Evolutionary conservation across 92 coral and sea anemone species (phyloP).

Genomic region (Montipora capitata): DNA sequence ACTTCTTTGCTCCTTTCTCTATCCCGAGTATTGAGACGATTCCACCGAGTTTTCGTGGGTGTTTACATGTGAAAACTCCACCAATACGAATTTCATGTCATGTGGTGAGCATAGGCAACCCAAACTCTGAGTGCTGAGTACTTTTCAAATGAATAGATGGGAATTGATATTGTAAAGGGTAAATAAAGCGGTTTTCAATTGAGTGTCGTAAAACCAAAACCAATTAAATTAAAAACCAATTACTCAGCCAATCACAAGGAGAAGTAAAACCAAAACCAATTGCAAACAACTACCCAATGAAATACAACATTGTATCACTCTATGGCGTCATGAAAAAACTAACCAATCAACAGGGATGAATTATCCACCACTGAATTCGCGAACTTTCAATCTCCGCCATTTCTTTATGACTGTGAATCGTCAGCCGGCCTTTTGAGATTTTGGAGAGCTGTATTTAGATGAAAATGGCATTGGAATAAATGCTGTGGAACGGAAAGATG

Average conservation of each 20-base stretch:
- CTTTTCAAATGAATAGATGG: too few relatives aligned
- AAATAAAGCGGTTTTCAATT: too few relatives aligned
- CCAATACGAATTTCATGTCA: too few relatives aligned
- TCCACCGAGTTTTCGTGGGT: too few relatives aligned
- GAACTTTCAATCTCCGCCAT: not conserved
- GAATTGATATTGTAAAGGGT: too few relatives aligned
- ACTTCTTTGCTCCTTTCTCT: too few relatives aligned
- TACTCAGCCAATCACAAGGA: not conserved
- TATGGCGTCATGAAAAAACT: not conserved
- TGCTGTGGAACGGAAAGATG: not conserved
- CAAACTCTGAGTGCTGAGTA: too few relatives aligned
- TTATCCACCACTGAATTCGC: not conserved
- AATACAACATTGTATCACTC: not conserved
- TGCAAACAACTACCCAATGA: not conserved
- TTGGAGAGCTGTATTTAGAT: slow-evolving; percentile 23
- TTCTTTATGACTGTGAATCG: not conserved
- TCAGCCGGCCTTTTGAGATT: not conserved
- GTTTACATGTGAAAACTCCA: too few relatives aligned
- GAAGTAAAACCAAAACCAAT: not conserved
- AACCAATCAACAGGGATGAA: not conserved
- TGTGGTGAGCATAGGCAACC: too few relatives aligned
- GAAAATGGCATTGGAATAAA: slow-evolving; percentile 35
- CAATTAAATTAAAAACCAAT: not conserved
- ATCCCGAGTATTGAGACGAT: too few relatives aligned
- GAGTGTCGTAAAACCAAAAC: not conserved